phyloP scores from a whole-genome alignment of 2,113 vertebrate genomes.

The Hippocampus zosterae region DNA sequence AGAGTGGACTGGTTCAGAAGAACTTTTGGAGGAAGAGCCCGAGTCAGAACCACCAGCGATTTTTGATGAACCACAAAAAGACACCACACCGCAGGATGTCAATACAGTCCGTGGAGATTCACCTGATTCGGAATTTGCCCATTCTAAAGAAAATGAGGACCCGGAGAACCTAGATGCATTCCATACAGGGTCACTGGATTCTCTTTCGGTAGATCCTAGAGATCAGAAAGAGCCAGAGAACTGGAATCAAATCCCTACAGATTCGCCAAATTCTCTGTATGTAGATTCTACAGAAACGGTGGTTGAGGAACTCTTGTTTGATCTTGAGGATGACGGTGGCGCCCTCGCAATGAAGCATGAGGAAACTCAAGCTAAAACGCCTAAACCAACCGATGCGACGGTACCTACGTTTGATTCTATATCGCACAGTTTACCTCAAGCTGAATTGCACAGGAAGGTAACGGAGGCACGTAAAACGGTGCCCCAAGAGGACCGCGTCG shows the following conservation, averaged over 20 bases:
- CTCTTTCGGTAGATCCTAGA: neutral
- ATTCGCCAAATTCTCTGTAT: neutral
- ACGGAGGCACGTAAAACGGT: conserved; percentile 7
- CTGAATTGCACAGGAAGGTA: conserved; percentile 10
- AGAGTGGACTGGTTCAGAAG: conserved; percentile 37
- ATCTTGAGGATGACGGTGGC: conserved; percentile 21
- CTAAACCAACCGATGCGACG: conserved; percentile 14
- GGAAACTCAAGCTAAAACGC: conserved; percentile 21
- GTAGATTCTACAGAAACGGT: neutral
- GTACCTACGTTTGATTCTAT: neutral
- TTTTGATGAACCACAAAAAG: conserved; percentile 17
- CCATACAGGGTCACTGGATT: neutral
- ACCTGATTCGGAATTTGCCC: neutral
- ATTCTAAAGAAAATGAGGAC: conserved; percentile 8
- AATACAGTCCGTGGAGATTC: conserved; percentile 22
- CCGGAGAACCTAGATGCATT: neutral
- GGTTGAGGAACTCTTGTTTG: conserved; percentile 6
- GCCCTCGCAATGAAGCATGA: neutral
- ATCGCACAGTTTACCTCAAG: conserved; percentile 1
- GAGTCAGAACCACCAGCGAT: conserved; percentile 13
- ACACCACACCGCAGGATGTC: conserved; percentile 8
- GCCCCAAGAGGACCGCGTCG: neutral
- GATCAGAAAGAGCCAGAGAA: neutral
- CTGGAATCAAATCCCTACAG: neutral
- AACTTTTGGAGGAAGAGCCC: conserved; percentile 39